Conservation (phyloP, 1,140 invertebrate genomes). For the Drosophila arawakana region DNA sequence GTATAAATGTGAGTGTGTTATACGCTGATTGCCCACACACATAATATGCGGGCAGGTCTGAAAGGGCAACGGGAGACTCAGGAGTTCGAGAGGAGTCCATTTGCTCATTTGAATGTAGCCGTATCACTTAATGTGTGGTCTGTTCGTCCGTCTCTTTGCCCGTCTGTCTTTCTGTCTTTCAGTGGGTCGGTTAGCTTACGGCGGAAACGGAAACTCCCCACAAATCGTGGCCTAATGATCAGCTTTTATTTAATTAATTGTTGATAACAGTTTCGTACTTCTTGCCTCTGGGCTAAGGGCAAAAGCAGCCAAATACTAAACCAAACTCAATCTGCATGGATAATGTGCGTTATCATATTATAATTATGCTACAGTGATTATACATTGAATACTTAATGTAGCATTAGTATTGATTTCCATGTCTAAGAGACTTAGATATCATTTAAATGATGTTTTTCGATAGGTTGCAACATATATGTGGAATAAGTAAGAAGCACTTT, state of each 20-base stretch:
- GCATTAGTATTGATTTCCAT: too few relatives aligned
- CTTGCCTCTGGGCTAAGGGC: slow-evolving; percentile 28
- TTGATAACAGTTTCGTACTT: slow-evolving; percentile 70
- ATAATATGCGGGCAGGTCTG: slow-evolving; percentile 8
- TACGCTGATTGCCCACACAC: slow-evolving; percentile 39
- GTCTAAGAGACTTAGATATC: too few relatives aligned
- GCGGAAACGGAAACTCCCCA: slow-evolving; percentile 74
- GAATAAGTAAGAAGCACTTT: too few relatives aligned
- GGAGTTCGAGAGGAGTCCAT: slow-evolving; percentile 21
- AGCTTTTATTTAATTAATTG: slow-evolving; percentile 80
- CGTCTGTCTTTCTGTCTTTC: background rate
- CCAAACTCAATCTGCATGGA: slow-evolving; percentile 29
- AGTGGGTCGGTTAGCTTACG: slow-evolving; percentile 20
- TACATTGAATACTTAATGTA: background rate
- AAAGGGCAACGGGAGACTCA: background rate
- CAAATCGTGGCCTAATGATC: slow-evolving; percentile 81
- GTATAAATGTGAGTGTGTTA: background rate
- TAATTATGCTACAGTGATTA: slow-evolving; percentile 24
- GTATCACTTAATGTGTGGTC: slow-evolving; percentile 58
- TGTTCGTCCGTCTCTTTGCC: background rate
- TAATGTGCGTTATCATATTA: slow-evolving; percentile 31
- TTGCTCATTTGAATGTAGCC: slow-evolving; percentile 45
- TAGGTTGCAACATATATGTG: too few relatives aligned
- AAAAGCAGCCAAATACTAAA: background rate
- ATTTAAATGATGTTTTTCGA: too few relatives aligned